Conservation (phyloP, 1,140 invertebrate genomes). For the Caenorhabditis tropicalis region DNA sequence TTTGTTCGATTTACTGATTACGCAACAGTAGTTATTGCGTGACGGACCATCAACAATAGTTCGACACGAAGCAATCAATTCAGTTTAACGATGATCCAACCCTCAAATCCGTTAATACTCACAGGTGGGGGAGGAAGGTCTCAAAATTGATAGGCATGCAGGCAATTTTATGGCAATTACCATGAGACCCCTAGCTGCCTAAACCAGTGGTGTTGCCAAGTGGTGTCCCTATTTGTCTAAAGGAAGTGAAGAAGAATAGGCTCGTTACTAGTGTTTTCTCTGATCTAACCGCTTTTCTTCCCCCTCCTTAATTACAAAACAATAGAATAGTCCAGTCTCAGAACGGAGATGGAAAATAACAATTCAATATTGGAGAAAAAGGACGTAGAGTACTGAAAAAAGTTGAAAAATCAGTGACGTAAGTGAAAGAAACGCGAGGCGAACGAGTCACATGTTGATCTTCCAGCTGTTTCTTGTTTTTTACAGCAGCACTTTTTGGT, state of each 20-base stretch:
- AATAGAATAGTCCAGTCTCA: not conserved
- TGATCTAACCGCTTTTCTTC: not conserved
- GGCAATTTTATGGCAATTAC: conserved; percentile 30
- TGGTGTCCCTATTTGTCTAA: too few species aligned
- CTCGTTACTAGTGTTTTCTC: conserved; percentile 1
- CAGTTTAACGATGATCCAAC: conserved; percentile 35
- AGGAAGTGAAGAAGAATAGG: conserved; percentile 27
- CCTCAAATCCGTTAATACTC: not conserved
- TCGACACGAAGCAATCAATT: conserved; percentile 27
- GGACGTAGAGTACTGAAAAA: too few species aligned
- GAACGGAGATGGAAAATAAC: not conserved
- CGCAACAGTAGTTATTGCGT: conserved; percentile 18
- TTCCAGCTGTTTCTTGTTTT: conserved; percentile 15
- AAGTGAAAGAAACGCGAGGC: not conserved
- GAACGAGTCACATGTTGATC: conserved; percentile 21
- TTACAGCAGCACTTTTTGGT: not conserved
- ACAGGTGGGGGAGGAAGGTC: not conserved
- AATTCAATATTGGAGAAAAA: not conserved
- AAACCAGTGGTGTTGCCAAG: not conserved
- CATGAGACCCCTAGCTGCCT: not conserved
- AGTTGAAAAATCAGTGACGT: not conserved
- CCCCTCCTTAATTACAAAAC: not conserved
- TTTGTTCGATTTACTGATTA: not conserved
- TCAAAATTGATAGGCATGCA: not conserved
- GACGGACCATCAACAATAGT: conserved; percentile 20